Conservation (phyloP, 2,888 invertebrate species). For the Syrista parreyssii region DNA sequence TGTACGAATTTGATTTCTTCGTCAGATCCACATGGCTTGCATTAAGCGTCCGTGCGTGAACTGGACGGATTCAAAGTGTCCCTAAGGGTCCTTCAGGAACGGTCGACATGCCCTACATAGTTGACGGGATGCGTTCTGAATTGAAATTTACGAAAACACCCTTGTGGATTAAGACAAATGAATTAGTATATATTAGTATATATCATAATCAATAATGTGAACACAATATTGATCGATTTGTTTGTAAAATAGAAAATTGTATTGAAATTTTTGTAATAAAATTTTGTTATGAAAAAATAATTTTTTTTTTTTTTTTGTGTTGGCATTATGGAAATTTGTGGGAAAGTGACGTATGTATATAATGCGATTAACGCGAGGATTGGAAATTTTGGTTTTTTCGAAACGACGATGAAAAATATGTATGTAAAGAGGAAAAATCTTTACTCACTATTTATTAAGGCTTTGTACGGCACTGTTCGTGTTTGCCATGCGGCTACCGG, state of each 20-base stretch:
- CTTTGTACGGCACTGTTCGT: constrained; percentile 33
- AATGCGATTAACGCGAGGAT: not conserved
- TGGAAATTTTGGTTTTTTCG: not conserved
- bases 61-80: constrained; percentile 48
- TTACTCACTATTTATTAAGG: constrained; percentile 17
- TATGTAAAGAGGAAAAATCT: not conserved
- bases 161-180: constrained; percentile 54
- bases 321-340: too few species aligned
- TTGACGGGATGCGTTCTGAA: constrained; percentile 50
- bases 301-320: too few species aligned
- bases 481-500: constrained; percentile 61
- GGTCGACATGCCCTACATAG: constrained; percentile 29
- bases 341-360: not conserved
- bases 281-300: too few species aligned
- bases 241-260: too few species aligned
- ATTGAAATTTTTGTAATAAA: too few species aligned
- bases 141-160: constrained; percentile 55
- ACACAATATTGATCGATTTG: not conserved
- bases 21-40: not conserved
- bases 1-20: constrained; percentile 52
- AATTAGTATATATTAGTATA: not conserved
- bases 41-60: constrained; percentile 56
- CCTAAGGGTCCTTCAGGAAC: constrained; percentile 46
- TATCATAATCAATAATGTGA: constrained; percentile 1
- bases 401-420: not conserved